Conservation (phyloP, 2,888 invertebrate species). For the Cloeon dipterum region DNA sequence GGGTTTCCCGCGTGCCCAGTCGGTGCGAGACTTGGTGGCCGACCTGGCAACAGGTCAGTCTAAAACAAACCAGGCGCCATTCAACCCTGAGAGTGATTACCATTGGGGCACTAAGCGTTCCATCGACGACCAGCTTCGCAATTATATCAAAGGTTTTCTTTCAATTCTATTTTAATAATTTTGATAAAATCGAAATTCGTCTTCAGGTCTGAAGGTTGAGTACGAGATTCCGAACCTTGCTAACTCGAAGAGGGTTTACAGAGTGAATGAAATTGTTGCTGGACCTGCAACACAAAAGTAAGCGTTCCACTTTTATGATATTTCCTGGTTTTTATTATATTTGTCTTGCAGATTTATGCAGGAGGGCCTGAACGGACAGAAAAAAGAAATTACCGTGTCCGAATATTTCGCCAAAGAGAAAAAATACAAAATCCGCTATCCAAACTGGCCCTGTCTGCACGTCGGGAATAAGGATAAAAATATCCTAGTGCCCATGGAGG, state of each 20-base stretch:
- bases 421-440: slow-evolving; percentile 27
- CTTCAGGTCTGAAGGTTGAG: slow-evolving; percentile 17
- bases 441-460: slow-evolving; percentile 61
- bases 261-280: slow-evolving; percentile 20
- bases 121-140: slow-evolving; percentile 11
- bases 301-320: no score
- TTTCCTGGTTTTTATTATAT: slow-evolving; percentile 16
- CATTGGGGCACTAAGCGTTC: background rate
- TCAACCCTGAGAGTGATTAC: no score
- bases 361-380: background rate
- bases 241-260: slow-evolving; percentile 18
- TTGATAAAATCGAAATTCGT: background rate
- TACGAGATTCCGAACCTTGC: slow-evolving; percentile 22
- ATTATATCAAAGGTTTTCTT: slow-evolving; percentile 20
- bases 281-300: slow-evolving; percentile 15
- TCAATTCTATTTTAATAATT: background rate
- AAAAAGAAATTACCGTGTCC: slow-evolving; percentile 19
- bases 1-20: slow-evolving; percentile 38
- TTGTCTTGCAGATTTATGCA: background rate
- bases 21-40: slow-evolving; percentile 22
- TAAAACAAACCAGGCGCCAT: no score
- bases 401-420: slow-evolving; percentile 22
- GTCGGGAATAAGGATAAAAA: slow-evolving; percentile 30
- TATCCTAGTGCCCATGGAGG: slow-evolving; percentile 23
- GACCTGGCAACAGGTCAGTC: slow-evolving; percentile 8